Evolutionary conservation across 2,797 vertebrate genomes (phyloP).

Genomic region (Cossypha niveicapilla): DNA sequence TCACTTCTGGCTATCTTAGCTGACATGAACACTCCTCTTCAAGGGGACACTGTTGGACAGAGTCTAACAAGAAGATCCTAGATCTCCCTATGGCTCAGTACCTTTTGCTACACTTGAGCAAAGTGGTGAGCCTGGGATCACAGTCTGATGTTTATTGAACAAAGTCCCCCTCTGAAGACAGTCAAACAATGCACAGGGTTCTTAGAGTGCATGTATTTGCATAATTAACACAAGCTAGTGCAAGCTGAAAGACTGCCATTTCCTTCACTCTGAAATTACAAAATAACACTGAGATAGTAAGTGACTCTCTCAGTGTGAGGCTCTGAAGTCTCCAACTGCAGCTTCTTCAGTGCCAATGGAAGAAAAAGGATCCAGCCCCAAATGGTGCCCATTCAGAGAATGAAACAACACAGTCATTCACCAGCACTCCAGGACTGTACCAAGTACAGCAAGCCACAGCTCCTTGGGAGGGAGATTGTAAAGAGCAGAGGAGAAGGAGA

Average conservation of each 20-base stretch:
- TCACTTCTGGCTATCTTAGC: background rate
- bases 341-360: background rate
- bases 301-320: background rate
- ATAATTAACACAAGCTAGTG: background rate
- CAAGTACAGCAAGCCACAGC: background rate
- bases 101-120: background rate
- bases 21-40: background rate
- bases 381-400: conserved; percentile 27
- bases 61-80: background rate
- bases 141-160: background rate
- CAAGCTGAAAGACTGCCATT: background rate
- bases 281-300: background rate
- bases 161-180: background rate
- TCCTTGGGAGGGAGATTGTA: background rate
- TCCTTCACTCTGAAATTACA: background rate
- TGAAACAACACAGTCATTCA: background rate
- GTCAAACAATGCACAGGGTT: background rate
- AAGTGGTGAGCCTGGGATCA: background rate
- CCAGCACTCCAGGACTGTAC: background rate
- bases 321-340: background rate
- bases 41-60: background rate
- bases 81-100: accelerated
- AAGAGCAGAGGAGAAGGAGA: background rate
- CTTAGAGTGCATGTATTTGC: background rate
- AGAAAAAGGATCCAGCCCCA: conserved; percentile 35